phyloP scores from a whole-genome alignment of 1,140 invertebrate species.

The Ceratina japonica region DNA sequence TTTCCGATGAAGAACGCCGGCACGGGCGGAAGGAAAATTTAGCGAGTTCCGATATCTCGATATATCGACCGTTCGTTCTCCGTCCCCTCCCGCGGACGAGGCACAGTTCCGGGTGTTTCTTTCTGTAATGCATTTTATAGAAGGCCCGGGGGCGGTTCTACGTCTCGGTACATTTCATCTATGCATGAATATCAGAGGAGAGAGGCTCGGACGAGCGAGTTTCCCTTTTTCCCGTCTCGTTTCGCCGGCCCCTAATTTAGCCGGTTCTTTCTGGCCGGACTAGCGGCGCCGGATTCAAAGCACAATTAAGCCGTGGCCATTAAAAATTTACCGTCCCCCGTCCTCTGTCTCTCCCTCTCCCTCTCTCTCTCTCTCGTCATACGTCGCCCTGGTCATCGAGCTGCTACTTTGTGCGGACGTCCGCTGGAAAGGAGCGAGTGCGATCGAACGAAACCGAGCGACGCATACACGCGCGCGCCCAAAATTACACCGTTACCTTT shows the following conservation, averaged over 20 bases:
- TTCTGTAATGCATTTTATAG: constrained; percentile 66
- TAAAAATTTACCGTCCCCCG: constrained; percentile 66
- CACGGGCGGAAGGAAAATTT: background rate
- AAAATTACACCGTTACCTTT: constrained; percentile 54
- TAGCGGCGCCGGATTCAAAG: constrained; percentile 62
- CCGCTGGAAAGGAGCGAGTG: background rate
- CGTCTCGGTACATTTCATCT: constrained; percentile 64
- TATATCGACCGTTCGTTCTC: constrained; percentile 34
- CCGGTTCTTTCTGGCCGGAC: constrained; percentile 40
- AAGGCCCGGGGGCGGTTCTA: constrained; percentile 39
- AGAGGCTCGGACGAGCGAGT: constrained; percentile 5
- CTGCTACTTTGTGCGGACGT: constrained; percentile 49
- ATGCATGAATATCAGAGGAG: constrained; percentile 66
- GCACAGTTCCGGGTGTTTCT: constrained; percentile 29
- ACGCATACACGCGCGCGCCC: background rate
- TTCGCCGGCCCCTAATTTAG: constrained; percentile 24
- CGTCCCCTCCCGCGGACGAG: constrained; percentile 8
- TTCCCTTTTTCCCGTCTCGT: constrained; percentile 23
- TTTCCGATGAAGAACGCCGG: background rate
- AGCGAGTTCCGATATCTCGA: constrained; percentile 34
- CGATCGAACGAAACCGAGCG: background rate
- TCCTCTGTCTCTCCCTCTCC: too few relatives aligned
- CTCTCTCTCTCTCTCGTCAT: constrained; percentile 49
- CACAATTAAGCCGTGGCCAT: constrained; percentile 68
- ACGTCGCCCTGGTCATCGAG: constrained; percentile 48